These are phyloP conservation scores for Prosapia bicincta DNA, from an alignment of 2,888 invertebrate species.

Conservation along the genomic window DNA sequence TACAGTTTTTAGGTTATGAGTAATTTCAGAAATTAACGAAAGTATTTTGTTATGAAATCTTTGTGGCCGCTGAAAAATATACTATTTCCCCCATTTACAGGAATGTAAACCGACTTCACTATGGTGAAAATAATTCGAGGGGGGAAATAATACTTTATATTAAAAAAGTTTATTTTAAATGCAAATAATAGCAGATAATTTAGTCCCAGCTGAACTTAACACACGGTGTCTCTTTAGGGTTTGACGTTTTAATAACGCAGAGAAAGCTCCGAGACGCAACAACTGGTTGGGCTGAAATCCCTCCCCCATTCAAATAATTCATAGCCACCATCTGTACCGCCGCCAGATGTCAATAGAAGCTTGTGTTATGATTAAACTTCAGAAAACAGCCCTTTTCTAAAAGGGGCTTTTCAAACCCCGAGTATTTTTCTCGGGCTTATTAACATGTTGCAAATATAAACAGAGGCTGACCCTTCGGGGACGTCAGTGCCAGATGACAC, in stretches of 20 bases:
- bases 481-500: not conserved
- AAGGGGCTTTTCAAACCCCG: not conserved
- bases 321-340: slow-evolving; percentile 24
- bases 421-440: slow-evolving; percentile 3
- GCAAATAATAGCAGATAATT: too few relatives aligned
- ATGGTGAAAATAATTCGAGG: too few relatives aligned
- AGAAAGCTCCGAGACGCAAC: slow-evolving; percentile 4
- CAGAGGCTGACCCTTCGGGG: not conserved
- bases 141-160: too few relatives aligned
- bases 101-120: too few relatives aligned
- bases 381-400: not conserved
- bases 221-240: too few relatives aligned
- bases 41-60: too few relatives aligned
- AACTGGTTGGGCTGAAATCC: slow-evolving; percentile 10
- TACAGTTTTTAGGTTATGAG: too few relatives aligned
- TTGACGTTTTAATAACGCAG: slow-evolving; percentile 27
- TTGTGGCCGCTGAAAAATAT: too few relatives aligned
- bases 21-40: too few relatives aligned
- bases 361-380: slow-evolving; percentile 22
- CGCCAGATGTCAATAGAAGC: slow-evolving; percentile 23
- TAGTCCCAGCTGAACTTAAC: too few relatives aligned
- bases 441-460: slow-evolving; percentile 16
- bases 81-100: too few relatives aligned
- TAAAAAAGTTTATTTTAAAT: too few relatives aligned
- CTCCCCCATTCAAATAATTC: slow-evolving; percentile 22